phyloP scores from a whole-genome alignment of 2,888 invertebrate genomes.

The Leptinotarsa tumamoca region DNA sequence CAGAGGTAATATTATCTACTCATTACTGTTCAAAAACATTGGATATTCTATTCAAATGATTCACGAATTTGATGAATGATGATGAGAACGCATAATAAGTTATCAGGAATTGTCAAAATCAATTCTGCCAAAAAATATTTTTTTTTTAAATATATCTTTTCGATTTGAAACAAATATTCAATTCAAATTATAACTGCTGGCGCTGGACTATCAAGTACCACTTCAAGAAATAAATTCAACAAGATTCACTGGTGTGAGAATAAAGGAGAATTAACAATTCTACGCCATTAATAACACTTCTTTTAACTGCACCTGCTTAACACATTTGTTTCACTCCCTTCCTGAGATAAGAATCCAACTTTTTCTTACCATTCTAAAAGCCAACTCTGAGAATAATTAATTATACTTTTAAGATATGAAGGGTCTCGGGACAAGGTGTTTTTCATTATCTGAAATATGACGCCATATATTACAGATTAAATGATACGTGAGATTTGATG shows the following conservation, averaged over 20 bases:
- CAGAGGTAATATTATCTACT: too few species aligned
- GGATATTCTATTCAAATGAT: too few species aligned
- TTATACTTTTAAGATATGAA: conserved; percentile 32
- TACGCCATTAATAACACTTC: conserved; percentile 17
- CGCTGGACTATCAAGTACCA: background rate
- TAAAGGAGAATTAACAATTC: conserved; percentile 7
- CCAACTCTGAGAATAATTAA: conserved; percentile 32
- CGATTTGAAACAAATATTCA: too few species aligned
- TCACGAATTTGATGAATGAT: too few species aligned
- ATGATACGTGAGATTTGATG: conserved; percentile 35
- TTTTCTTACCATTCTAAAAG: conserved; percentile 28
- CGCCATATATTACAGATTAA: conserved; percentile 35
- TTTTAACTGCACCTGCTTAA: conserved; percentile 25
- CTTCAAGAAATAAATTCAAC: conserved; percentile 10
- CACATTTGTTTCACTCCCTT: conserved; percentile 33
- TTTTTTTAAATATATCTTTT: too few species aligned
- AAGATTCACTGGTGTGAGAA: conserved; percentile 15
- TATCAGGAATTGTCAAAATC: too few species aligned
- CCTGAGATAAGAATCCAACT: conserved; percentile 12
- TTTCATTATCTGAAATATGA: conserved; percentile 35
- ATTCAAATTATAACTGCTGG: background rate
- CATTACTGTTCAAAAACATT: too few species aligned
- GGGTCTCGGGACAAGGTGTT: conserved; percentile 33
- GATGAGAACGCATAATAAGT: too few species aligned
- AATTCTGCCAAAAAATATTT: too few species aligned